Percentiles rank a stretch among this genome's conserved stretches.
phyloP scores from a whole-genome alignment of 2,797 vertebrate genomes.

The Manis crassicaudata region DNA sequence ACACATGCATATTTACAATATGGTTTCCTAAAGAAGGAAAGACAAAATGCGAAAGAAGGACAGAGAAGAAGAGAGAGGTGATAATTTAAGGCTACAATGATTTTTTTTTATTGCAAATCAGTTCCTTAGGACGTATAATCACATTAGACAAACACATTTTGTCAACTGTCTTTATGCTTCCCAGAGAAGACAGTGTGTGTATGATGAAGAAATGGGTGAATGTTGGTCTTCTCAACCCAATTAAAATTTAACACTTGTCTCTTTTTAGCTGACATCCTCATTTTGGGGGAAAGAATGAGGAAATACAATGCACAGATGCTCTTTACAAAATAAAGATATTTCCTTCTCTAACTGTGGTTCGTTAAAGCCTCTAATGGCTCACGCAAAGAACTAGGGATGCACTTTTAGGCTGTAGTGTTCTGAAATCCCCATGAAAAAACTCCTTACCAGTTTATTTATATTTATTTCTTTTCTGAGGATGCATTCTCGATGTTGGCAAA shows the following conservation, averaged over 20 bases:
- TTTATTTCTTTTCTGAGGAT: conserved; percentile 68
- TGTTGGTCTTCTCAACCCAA: conserved; percentile 54
- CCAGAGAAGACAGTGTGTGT: neutral
- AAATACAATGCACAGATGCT: conserved; percentile 26
- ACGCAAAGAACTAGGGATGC: neutral
- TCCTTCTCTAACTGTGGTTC: neutral
- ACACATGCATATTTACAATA: neutral
- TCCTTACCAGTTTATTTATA: conserved; percentile 42
- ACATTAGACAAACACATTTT: conserved; percentile 56
- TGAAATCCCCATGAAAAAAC: conserved; percentile 52
- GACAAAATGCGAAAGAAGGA: conserved; percentile 4
- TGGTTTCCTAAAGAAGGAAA: conserved; percentile 67
- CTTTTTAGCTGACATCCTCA: conserved; percentile 42
- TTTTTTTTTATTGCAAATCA: conserved; percentile 14
- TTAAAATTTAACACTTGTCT: conserved; percentile 76
- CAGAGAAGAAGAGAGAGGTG: neutral
- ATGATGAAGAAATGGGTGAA: conserved; percentile 1
- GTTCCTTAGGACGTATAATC: conserved; percentile 17
- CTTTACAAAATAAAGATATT: conserved; percentile 15
- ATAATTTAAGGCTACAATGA: conserved; percentile 11
- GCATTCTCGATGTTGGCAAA: conserved; percentile 73
- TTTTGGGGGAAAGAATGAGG: conserved; percentile 38
- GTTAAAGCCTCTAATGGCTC: neutral
- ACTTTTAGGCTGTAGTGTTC: conserved; percentile 39
- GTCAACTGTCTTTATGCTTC: neutral